Evolutionary conservation across 2,888 invertebrate species (phyloP), one percentile per base, ranked within the genome.

Genomic region (Sipha maydis): DNA sequence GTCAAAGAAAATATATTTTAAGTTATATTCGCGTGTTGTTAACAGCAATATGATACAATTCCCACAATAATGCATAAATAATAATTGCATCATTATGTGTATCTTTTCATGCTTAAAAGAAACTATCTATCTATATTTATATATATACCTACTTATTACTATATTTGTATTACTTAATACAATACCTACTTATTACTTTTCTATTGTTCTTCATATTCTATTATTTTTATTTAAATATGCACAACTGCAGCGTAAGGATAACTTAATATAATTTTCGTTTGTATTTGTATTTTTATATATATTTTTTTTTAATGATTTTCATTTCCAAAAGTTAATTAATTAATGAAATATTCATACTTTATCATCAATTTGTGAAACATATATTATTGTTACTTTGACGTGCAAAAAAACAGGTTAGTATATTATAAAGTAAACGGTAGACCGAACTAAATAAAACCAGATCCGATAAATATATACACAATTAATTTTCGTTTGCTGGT

Each of bases 1-100:
- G 69, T 71, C 82, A 71, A 83, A 71, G 31, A 83, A 83, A 48
- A 71, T 83, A 71, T 83, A 71, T 28, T 19, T 28, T 82, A 54
- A 83, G 71, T 71, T 71, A 71, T 31, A 83, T 83, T 83, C 48
- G 82, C 48, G 82, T 71, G 71, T 48, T 82, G 21, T 82, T 41
- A 79, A 71, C 71, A 83, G 71, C 82, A 71, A 83, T 71, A n/a
- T 83, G 82, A 83, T 71, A 71, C 48, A 31, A 71, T 83, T 83
- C 82, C 54, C 82, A 83, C 71, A 71, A 48, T 31, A 83, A 71
- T 83, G 71, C 69, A 83, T 83, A 71, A 71, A 48, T 83, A 83
- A 83, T 71, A 71, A 8, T 77, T 28, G 69, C 28, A 69, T 69
- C n/a, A 67, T 69, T 69, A 28, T 28, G 28, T 69, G 69, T 25